These are phyloP conservation scores for Myrmecobius fasciatus DNA, from an alignment of 2,113 vertebrate genomes.

Conservation along the genomic window DNA sequence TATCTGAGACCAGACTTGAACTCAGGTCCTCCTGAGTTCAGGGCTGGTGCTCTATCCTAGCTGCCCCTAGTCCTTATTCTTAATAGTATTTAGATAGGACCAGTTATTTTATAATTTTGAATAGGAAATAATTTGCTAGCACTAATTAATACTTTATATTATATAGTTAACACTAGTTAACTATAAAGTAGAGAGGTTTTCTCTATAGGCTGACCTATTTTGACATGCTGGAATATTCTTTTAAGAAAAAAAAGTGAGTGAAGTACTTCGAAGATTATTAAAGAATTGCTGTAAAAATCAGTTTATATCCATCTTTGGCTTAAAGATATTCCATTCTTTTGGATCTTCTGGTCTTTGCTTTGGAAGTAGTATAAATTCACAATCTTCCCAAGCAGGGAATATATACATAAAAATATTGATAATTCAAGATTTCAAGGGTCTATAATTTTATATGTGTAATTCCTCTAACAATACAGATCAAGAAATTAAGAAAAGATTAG, in stretches of 20 bases:
- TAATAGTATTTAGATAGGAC: too few species aligned
- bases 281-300: neutral
- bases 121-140: too few species aligned
- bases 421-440: neutral
- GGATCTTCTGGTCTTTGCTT: neutral
- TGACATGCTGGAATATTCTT: neutral
- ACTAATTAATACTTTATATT: too few species aligned
- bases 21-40: too few species aligned
- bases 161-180: too few species aligned
- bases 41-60: too few species aligned
- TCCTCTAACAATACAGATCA: too few species aligned
- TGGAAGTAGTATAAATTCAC: neutral
- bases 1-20: too few species aligned
- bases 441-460: neutral
- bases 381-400: neutral
- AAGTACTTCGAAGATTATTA: neutral
- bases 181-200: too few species aligned
- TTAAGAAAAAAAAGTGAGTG: slow-evolving; percentile 12
- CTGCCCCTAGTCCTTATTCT: slow-evolving; percentile 13
- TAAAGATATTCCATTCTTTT: neutral
- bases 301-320: neutral
- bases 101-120: too few species aligned
- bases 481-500: too few species aligned
- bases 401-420: neutral
- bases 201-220: too few species aligned